A percentile compares a stretch with the other conserved stretches of the same genome.
phyloP scores from a whole-genome alignment of 2,113 vertebrate genomes.

The Rhizomys pruinosus region DNA sequence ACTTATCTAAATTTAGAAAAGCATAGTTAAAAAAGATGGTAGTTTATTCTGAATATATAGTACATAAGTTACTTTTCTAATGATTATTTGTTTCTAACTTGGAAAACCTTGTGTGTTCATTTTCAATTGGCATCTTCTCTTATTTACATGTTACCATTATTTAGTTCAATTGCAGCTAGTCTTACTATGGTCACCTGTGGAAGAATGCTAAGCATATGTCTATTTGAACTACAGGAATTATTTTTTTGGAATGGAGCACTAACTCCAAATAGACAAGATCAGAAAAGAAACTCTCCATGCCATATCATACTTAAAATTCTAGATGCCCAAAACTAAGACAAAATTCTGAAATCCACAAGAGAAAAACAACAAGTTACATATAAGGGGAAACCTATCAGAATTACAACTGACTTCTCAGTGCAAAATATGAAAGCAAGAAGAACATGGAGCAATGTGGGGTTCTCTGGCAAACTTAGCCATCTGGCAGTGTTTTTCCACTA shows the following conservation, averaged over 20 bases:
- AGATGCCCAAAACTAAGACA: too few relatives aligned
- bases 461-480: too few relatives aligned
- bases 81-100: background rate
- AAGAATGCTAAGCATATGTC: background rate
- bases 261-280: too few relatives aligned
- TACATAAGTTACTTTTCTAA: background rate
- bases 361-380: too few relatives aligned
- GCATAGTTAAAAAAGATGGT: background rate
- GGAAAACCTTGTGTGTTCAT: background rate
- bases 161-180: background rate
- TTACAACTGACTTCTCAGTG: too few relatives aligned
- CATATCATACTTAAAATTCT: too few relatives aligned
- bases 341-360: too few relatives aligned
- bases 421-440: too few relatives aligned
- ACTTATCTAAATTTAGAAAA: background rate
- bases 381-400: too few relatives aligned
- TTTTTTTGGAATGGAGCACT: background rate
- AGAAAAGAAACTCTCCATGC: too few relatives aligned
- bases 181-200: constrained; percentile 35
- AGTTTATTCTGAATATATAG: background rate
- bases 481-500: too few relatives aligned
- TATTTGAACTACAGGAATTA: constrained; percentile 10
- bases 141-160: background rate
- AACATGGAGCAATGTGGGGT: too few relatives aligned
- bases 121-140: background rate